A percentile compares a stretch with the other conserved stretches of the same genome.
These are phyloP conservation scores for Acanthornis magna DNA, from an alignment of 2,797 vertebrate genomes.

Conservation along the genomic window DNA sequence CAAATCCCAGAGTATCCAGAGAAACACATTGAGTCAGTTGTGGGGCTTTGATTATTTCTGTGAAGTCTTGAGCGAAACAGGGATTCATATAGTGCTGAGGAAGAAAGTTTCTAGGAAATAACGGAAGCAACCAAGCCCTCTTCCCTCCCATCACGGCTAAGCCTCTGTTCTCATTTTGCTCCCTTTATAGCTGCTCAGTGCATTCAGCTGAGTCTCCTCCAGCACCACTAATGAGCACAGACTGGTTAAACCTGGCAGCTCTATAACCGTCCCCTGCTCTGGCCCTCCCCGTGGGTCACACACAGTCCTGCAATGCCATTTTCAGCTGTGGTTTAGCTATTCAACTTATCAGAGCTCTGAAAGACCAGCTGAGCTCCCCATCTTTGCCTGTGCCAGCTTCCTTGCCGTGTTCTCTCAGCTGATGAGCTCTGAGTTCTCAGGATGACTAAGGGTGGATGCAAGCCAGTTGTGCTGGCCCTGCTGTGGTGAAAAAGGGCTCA, in stretches of 20 bases:
- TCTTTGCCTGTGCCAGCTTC: background rate
- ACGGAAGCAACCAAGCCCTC: background rate
- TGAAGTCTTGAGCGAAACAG: background rate
- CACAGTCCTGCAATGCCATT: background rate
- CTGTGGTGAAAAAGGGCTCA: background rate
- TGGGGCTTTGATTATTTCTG: background rate
- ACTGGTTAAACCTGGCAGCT: background rate
- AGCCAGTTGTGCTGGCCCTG: background rate
- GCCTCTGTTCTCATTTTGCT: background rate
- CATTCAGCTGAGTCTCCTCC: background rate
- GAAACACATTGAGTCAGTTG: background rate
- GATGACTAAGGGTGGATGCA: background rate
- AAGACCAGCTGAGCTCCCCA: background rate
- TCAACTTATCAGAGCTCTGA: background rate
- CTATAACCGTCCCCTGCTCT: background rate
- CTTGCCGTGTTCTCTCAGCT: background rate
- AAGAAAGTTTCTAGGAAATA: background rate
- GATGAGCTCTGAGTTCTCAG: background rate
- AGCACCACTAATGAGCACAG: background rate
- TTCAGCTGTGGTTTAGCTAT: background rate
- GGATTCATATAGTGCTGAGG: background rate
- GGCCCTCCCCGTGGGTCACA: background rate
- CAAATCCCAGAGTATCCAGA: background rate
- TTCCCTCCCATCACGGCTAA: background rate
- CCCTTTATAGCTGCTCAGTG: background rate